phyloP scores from a whole-genome alignment of 2,888 invertebrate genomes.

The Eilema sororculum region DNA sequence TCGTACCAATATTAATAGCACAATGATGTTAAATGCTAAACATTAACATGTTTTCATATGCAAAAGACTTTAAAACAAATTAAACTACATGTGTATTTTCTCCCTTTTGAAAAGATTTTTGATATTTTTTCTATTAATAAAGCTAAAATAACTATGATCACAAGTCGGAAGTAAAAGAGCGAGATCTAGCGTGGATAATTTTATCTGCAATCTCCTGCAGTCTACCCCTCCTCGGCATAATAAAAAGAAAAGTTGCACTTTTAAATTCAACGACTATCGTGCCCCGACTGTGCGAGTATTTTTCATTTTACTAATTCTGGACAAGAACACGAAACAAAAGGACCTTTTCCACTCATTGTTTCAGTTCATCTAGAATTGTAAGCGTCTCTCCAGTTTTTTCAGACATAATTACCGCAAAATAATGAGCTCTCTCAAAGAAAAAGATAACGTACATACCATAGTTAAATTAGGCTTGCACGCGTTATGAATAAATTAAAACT shows the following conservation, averaged over 20 bases:
- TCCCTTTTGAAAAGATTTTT: too few species aligned
- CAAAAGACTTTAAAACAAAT: neutral
- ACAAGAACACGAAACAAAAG: constrained; percentile 73
- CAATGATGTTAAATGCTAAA: neutral
- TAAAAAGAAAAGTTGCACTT: constrained; percentile 77
- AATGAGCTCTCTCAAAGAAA: constrained; percentile 25
- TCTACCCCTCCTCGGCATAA: constrained; percentile 62
- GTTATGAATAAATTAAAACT: neutral
- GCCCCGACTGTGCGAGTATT: constrained; percentile 69
- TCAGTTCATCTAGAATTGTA: constrained; percentile 50
- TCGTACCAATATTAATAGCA: constrained; percentile 43
- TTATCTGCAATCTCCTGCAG: constrained; percentile 68
- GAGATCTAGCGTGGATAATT: constrained; percentile 53
- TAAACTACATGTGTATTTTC: too few species aligned
- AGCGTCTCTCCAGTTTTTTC: constrained; percentile 43
- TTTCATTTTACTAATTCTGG: constrained; percentile 74
- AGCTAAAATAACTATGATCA: constrained; percentile 35
- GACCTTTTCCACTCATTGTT: constrained; percentile 76
- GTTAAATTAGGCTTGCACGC: neutral
- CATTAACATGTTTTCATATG: neutral
- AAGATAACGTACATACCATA: constrained; percentile 14
- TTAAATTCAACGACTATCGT: constrained; percentile 72
- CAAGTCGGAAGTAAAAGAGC: constrained; percentile 28
- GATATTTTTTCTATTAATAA: neutral
- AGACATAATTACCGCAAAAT: constrained; percentile 42